Conservation (phyloP, 2,113 vertebrate species). For the Hippocampus mohnikei region DNA sequence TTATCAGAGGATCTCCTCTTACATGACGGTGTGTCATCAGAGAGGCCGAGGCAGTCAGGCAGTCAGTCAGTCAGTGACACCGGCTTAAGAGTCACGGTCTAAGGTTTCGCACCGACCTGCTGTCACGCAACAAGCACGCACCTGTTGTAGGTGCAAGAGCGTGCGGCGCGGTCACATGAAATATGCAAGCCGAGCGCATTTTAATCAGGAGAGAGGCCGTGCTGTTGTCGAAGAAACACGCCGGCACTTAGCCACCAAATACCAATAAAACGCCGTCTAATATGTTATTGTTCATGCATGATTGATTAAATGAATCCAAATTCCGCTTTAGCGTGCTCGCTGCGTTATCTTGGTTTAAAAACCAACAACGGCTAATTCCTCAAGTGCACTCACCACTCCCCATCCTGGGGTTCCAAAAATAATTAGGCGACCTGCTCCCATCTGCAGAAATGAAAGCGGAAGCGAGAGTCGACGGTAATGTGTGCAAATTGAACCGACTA, state of each 20-base stretch:
- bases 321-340: background rate
- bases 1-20: constrained; percentile 11
- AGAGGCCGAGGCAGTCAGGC: background rate
- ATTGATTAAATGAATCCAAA: constrained; percentile 7
- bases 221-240: constrained; percentile 15
- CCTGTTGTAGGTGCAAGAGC: constrained; percentile 64
- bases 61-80: constrained; percentile 24
- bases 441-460: constrained; percentile 31
- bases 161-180: constrained; percentile 43
- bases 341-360: background rate
- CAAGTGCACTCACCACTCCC: constrained; percentile 10
- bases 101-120: constrained; percentile 60
- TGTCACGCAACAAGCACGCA: constrained; percentile 54
- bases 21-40: background rate
- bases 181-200: constrained; percentile 54
- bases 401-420: constrained; percentile 10
- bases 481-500: constrained; percentile 57
- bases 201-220: constrained; percentile 24
- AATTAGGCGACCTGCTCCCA: constrained; percentile 44
- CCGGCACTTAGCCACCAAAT: constrained; percentile 33
- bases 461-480: constrained; percentile 43
- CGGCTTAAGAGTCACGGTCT: constrained; percentile 38
- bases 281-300: constrained; percentile 9
- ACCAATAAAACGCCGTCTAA: constrained; percentile 11
- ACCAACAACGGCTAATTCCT: constrained; percentile 23